These are phyloP conservation scores for Penaeus chinensis DNA, from an alignment of 1,140 invertebrate species.

Conservation along the genomic window DNA sequence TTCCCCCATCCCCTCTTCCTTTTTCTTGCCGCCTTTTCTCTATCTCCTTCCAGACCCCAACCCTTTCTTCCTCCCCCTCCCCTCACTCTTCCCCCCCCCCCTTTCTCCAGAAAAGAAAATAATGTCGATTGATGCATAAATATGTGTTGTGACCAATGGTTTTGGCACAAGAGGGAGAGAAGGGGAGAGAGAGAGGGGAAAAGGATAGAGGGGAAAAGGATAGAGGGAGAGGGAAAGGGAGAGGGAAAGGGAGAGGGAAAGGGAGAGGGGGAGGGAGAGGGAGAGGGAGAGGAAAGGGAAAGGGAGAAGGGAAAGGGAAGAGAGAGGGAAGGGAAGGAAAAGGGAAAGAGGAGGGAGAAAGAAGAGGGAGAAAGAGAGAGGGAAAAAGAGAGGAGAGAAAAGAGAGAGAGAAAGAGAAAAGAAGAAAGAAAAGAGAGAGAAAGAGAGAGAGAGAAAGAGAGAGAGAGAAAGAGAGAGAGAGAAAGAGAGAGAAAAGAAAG, in stretches of 20 bases:
- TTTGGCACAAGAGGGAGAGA: too few relatives aligned
- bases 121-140: too few relatives aligned
- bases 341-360: not conserved
- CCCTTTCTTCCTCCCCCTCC: not conserved
- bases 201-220: not conserved
- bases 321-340: not conserved
- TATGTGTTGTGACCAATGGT: too few relatives aligned
- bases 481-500: not conserved
- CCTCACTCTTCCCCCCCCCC: not conserved
- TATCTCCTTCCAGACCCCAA: slow-evolving; percentile 3
- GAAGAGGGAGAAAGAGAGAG: not conserved
- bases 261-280: not conserved
- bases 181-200: not conserved
- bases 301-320: not conserved
- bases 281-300: not conserved
- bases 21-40: too few relatives aligned
- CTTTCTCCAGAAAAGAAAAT: not conserved
- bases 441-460: not conserved
- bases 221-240: not conserved
- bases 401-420: not conserved
- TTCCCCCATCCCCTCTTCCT: not conserved
- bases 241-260: not conserved
- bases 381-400: not conserved
- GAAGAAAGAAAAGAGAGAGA: not conserved
- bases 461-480: not conserved